These are phyloP conservation scores for Lepisosteus oculatus DNA, from an alignment of 2,113 vertebrate species.

Conservation along the genomic window DNA sequence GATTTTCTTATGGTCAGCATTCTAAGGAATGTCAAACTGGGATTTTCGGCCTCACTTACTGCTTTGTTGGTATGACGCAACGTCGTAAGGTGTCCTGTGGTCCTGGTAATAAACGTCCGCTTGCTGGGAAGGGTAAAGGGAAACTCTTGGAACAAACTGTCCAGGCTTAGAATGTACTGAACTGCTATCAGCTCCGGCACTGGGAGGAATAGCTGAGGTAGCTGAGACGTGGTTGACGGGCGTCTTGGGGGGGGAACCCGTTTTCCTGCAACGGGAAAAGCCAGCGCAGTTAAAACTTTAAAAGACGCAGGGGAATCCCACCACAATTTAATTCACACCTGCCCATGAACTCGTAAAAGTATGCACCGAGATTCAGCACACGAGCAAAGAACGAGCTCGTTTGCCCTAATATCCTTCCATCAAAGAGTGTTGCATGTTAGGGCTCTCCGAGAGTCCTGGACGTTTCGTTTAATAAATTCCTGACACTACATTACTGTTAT, in stretches of 20 bases:
- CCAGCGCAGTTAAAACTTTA: conserved; percentile 30
- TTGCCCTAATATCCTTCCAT: too few relatives aligned
- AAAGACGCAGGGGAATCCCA: not conserved
- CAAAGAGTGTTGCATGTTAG: too few relatives aligned
- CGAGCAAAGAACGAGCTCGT: too few relatives aligned
- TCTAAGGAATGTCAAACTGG: not conserved
- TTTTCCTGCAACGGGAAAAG: conserved; percentile 43
- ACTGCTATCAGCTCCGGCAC: conserved; percentile 66
- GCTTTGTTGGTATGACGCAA: conserved; percentile 74
- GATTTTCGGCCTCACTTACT: conserved; percentile 60
- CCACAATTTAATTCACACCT: not conserved
- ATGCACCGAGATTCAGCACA: too few relatives aligned
- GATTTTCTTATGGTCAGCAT: too few relatives aligned
- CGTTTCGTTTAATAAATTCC: too few relatives aligned
- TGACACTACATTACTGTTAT: too few relatives aligned
- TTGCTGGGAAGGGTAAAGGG: conserved; percentile 72
- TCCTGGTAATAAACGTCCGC: conserved; percentile 89
- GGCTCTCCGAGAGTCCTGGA: too few relatives aligned
- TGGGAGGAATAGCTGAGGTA: conserved; percentile 72
- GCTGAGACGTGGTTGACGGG: conserved; percentile 75
- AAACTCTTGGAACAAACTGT: conserved; percentile 72
- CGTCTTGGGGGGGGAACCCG: conserved; percentile 78
- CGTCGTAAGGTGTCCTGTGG: conserved; percentile 74
- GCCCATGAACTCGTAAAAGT: too few relatives aligned
- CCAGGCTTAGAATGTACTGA: conserved; percentile 74